phyloP scores from a whole-genome alignment of 2,888 invertebrate genomes.

The Ophraella communa region DNA sequence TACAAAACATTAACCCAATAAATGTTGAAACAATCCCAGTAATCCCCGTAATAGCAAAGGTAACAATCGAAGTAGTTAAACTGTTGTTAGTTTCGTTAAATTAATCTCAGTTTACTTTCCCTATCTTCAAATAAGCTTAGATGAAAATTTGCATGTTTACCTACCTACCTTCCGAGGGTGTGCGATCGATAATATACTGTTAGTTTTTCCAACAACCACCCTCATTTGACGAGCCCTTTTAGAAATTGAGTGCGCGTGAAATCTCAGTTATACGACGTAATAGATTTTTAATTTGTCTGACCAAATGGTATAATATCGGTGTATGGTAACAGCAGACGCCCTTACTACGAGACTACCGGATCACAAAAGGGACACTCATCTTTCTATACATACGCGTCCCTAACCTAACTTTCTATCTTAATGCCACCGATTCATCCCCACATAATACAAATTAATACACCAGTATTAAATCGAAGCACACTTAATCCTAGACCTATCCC shows the following conservation, averaged over 20 bases:
- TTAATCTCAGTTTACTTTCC: neutral
- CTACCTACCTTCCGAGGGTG: neutral
- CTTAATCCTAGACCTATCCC: slow-evolving; percentile 50
- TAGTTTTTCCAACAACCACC: slow-evolving; percentile 20
- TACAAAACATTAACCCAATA: neutral
- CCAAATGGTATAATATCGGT: slow-evolving; percentile 56
- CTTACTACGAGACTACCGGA: slow-evolving; percentile 27
- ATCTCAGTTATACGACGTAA: slow-evolving; percentile 52
- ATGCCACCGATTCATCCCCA: slow-evolving; percentile 58
- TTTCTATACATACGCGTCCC: slow-evolving; percentile 37
- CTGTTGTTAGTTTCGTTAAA: neutral
- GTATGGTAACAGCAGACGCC: slow-evolving; percentile 40
- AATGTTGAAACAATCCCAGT: neutral
- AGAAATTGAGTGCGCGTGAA: slow-evolving; percentile 40
- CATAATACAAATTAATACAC: slow-evolving; percentile 60
- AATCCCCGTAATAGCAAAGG: neutral
- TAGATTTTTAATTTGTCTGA: slow-evolving; percentile 60
- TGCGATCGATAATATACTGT: neutral
- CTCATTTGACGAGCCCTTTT: slow-evolving; percentile 20
- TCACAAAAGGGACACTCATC: slow-evolving; percentile 45
- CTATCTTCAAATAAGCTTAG: neutral
- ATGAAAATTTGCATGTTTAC: slow-evolving; percentile 8
- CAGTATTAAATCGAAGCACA: slow-evolving; percentile 57
- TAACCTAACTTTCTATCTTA: slow-evolving; percentile 56
- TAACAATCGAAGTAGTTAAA: slow-evolving; percentile 2